Evolutionary conservation across 2,888 invertebrate species (phyloP).

Genomic region (Odontocolon sp.): DNA sequence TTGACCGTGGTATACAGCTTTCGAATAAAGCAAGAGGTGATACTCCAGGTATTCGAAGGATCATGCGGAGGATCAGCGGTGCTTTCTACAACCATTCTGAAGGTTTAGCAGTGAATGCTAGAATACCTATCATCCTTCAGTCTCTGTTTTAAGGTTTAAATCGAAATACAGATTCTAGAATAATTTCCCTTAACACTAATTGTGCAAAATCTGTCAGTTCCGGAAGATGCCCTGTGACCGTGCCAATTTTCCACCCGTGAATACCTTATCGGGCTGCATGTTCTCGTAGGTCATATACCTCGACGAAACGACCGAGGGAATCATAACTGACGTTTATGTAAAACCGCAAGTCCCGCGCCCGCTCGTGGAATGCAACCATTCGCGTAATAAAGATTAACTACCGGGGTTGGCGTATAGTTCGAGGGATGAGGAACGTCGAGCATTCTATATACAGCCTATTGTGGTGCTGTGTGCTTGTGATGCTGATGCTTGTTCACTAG

Average conservation of each 20-base stretch:
- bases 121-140: too few relatives aligned
- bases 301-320: constrained; percentile 36
- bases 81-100: too few relatives aligned
- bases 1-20: too few relatives aligned
- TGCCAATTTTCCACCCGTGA: not conserved
- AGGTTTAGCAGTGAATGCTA: too few relatives aligned
- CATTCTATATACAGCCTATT: not conserved
- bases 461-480: not conserved
- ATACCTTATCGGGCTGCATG: not conserved
- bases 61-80: too few relatives aligned
- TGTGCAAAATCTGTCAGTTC: too few relatives aligned
- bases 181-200: too few relatives aligned
- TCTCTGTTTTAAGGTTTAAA: too few relatives aligned
- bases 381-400: constrained; percentile 66
- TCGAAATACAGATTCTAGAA: too few relatives aligned
- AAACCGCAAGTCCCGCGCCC: constrained; percentile 36
- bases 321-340: constrained; percentile 66
- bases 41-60: too few relatives aligned
- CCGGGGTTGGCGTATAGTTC: constrained; percentile 12
- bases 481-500: too few relatives aligned
- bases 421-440: not conserved
- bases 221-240: not conserved
- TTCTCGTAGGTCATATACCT: constrained; percentile 4
- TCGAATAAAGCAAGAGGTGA: too few relatives aligned
- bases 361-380: constrained; percentile 40